Percentiles rank a stretch among this genome's conserved stretches.
phyloP scores from a whole-genome alignment of 2,113 vertebrate species.

The Sphaerodactylus townsendi region DNA sequence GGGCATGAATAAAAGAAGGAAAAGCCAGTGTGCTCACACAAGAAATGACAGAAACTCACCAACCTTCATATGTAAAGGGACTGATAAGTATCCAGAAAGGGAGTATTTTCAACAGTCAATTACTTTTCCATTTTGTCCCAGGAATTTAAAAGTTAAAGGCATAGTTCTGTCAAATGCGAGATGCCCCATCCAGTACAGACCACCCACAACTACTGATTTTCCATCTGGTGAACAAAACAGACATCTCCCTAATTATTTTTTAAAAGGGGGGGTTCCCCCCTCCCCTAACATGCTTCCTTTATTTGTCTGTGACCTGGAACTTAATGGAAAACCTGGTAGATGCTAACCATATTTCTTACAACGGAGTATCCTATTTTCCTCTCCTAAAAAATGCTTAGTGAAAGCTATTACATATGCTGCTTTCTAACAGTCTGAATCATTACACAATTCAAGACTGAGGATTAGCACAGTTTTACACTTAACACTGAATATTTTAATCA shows the following conservation, averaged over 20 bases:
- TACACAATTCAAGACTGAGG: conserved; percentile 61
- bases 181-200: conserved; percentile 81
- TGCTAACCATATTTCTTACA: conserved; percentile 81
- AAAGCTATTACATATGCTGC: conserved; percentile 67
- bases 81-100: conserved; percentile 60
- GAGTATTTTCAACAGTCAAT: conserved; percentile 69
- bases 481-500: conserved; percentile 65
- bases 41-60: conserved; percentile 66
- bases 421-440: conserved; percentile 68
- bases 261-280: conserved; percentile 76
- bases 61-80: conserved; percentile 56
- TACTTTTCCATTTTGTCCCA: conserved; percentile 77
- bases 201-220: conserved; percentile 83
- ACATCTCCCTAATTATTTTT: conserved; percentile 87
- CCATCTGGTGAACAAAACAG: conserved; percentile 87
- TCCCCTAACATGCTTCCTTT: conserved; percentile 80
- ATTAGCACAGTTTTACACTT: conserved; percentile 64
- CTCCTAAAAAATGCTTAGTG: conserved; percentile 69
- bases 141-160: conserved; percentile 82
- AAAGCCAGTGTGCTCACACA: conserved; percentile 52
- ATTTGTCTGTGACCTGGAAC: conserved; percentile 84
- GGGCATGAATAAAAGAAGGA: conserved; percentile 45
- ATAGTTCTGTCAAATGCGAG: conserved; percentile 80
- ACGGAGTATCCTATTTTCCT: conserved; percentile 77
- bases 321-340: conserved; percentile 80